These are phyloP conservation scores for Bombus confusus DNA, from an alignment of 1,140 invertebrate species.

Conservation along the genomic window DNA sequence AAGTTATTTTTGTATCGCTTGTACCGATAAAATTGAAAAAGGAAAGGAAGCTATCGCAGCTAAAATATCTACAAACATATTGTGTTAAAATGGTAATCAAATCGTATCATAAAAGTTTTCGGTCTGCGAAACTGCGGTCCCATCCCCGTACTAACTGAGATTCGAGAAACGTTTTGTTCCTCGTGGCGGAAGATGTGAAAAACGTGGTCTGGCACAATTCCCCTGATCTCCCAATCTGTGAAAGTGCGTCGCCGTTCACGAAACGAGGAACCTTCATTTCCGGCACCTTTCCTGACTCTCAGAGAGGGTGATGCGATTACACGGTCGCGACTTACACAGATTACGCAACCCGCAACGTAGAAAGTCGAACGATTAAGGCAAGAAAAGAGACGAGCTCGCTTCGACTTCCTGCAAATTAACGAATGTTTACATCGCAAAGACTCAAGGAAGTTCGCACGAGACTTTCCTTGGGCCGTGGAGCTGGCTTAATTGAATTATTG, in stretches of 20 bases:
- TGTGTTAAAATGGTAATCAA: too few species aligned
- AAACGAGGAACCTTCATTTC: constrained; percentile 39
- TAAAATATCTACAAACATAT: too few species aligned
- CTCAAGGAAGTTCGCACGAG: constrained; percentile 50
- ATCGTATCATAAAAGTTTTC: too few species aligned
- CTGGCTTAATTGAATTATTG: constrained; percentile 49
- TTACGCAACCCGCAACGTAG: constrained; percentile 60
- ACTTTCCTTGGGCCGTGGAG: constrained; percentile 36
- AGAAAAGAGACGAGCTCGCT: constrained; percentile 15
- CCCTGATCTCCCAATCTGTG: not conserved
- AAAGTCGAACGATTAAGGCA: constrained; percentile 64
- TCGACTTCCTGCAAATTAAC: constrained; percentile 50
- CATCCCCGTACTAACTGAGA: too few species aligned
- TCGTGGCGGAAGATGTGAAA: not conserved
- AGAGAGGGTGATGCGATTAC: constrained; percentile 48
- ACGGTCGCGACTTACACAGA: constrained; percentile 20
- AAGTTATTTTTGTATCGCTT: too few species aligned
- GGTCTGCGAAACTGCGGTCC: too few species aligned
- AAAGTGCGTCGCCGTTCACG: not conserved
- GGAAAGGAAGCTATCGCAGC: too few species aligned
- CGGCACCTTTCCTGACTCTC: constrained; percentile 21
- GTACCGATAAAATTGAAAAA: not conserved
- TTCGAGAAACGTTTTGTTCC: too few species aligned
- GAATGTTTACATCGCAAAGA: constrained; percentile 6
- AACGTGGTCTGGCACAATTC: not conserved